Evolutionary conservation across 2,113 vertebrate genomes (phyloP), one percentile per base, ranked within the genome.

Genomic region (Cheilinus undulatus): DNA sequence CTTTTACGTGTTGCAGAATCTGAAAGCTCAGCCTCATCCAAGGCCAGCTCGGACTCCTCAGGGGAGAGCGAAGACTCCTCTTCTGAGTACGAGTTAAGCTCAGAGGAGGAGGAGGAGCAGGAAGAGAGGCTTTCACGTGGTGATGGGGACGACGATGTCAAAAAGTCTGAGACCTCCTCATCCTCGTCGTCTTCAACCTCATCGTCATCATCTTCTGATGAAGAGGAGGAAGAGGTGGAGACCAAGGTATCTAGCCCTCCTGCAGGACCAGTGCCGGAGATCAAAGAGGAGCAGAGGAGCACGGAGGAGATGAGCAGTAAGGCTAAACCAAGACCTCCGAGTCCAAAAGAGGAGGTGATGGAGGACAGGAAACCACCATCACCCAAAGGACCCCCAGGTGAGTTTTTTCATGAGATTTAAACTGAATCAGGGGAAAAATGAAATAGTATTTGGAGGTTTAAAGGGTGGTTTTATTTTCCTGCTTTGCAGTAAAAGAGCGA

Each of bases 51-150:
- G 0, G 93, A 92, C 56, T 96, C 96, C 2, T 97, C 95, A 0
- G 93, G 93, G 1, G 95, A 91, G 67, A 97, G 94, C 7, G 93
- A 93, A 0, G 95, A 94, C 50, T 98, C 97, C 40, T 97, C 42
- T 7, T 45, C 96, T 0, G 96, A 96, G 40, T 97, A 96, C 0
- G 97, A 96, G 69, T 91, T 96, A 11, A 97, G 95, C 13, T 96
- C 96, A 1, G 96, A 95, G 0, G 94, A 95, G 8, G 86, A 88
- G 1, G 84, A 95, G 12, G 87, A 88, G 1, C 83, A 54, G 1
- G 66, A 68, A 0, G 78, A 85, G 10, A 83, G 69, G n/a, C 17
- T 11, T 1, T 26, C 7, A 3, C 53, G 19, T 5, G 68, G 19
- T 6, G 69, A 58, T 1, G 38, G 26, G 0, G 93, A 91, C 0